Base-by-base conservation (phyloP, 2,797 vertebrate genomes). In the Neosilurus hyrtlii region DNA sequence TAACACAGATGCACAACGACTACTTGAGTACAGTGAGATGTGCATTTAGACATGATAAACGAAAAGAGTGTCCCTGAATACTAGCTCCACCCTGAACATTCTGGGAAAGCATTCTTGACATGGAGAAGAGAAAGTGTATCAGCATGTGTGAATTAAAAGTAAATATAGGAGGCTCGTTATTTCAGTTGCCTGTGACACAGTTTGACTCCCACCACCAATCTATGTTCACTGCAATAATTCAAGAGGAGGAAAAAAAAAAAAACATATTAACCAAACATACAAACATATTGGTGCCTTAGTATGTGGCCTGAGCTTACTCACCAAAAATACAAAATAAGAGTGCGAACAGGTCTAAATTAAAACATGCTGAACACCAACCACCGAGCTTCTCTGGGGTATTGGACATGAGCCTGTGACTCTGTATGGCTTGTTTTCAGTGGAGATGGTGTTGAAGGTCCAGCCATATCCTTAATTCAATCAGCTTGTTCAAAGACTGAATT, bases 101-200 rank as follows among this genome's bases (percentile, higher is more conserved):
- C 82, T 86, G 86, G 9, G 24, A 86, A 75, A 88, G 87, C 93
- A 96, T 94, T 95, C 86, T 86, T 94, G 88, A 93, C 89, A 79
- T 30, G 82, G 52, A 82, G 86, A 86, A 88, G 89, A 91, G 87
- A 94, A 90, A 85, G 81, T 51, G 43, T 83, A 85, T 86, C 86
- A 87, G 89, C 86, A 88, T 72, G 87, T 93, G 92, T 86, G 92
- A 95, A 94, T 94, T 92, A 93, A 94, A 95, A 93, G 88, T 86
- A 92, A 91, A 88, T 84, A 91, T 79, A 83, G 82, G 77, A 35
- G 43, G 26, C 82, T 83, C 52, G 30, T 43, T 30, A 51, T 80
- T 63, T 65, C 83, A 71, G 52, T 35, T 75, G 43, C 59, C 51
- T 51, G 72, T 81, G 86, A 86, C 35, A 18, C 20, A 63, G 14